Percentiles rank a stretch among this genome's conserved stretches.
Conservation (phyloP, 2,113 vertebrate genomes). For the Ptyas mucosa region DNA sequence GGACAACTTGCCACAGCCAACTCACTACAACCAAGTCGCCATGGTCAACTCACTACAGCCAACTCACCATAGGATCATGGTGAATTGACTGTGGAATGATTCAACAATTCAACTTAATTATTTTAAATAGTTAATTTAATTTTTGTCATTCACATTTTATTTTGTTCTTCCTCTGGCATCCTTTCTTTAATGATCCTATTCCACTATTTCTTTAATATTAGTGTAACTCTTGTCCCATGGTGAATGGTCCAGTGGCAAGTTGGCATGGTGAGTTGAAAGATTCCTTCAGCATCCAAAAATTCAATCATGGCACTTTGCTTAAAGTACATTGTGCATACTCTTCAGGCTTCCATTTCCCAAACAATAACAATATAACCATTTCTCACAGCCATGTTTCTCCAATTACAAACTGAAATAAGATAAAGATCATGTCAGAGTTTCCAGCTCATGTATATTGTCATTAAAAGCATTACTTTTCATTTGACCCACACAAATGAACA, state of each 20-base stretch:
- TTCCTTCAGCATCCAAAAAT: neutral
- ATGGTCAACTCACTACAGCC: neutral
- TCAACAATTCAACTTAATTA: too few relatives aligned
- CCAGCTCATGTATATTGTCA: neutral
- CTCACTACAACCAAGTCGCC: neutral
- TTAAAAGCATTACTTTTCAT: neutral
- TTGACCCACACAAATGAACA: neutral
- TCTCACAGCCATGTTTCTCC: neutral
- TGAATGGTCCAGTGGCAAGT: too few relatives aligned
- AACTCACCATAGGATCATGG: too few relatives aligned
- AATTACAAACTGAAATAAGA: neutral
- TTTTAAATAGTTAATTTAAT: too few relatives aligned
- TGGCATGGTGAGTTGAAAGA: neutral
- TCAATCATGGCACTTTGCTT: neutral
- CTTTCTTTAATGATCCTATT: too few relatives aligned
- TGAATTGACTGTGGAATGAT: too few relatives aligned
- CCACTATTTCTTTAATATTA: too few relatives aligned
- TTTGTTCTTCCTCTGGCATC: too few relatives aligned
- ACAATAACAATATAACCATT: neutral
- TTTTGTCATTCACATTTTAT: too few relatives aligned
- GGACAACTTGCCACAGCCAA: neutral
- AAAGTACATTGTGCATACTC: neutral
- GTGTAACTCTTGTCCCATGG: too few relatives aligned
- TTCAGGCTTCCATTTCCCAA: neutral
- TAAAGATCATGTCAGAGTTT: neutral